Evolutionary conservation across 2,888 invertebrate genomes (phyloP).

Genomic region (Philhelius pedissequus): DNA sequence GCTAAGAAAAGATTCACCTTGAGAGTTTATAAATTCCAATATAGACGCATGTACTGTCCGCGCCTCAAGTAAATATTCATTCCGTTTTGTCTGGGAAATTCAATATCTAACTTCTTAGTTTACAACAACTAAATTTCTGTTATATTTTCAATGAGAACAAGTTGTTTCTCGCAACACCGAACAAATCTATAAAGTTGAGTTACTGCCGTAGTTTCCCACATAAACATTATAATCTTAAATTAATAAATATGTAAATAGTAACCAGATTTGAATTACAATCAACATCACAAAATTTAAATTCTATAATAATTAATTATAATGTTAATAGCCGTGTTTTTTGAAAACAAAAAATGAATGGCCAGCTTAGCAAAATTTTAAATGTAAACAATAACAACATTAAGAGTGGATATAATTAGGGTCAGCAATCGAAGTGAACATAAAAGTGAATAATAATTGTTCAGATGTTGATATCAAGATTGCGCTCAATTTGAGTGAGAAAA

Average conservation of each 20-base stretch:
- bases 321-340: no score
- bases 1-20: background rate
- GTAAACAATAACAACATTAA: no score
- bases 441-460: no score
- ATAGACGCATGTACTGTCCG: background rate
- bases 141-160: background rate
- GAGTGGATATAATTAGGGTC: no score
- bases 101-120: background rate
- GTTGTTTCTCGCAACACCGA: background rate
- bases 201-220: background rate
- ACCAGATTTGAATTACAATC: background rate
- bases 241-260: slow-evolving; percentile 18
- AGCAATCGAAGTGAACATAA: no score
- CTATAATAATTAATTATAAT: no score
- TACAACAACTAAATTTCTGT: background rate
- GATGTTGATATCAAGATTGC: no score
- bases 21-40: background rate
- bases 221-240: slow-evolving; percentile 1
- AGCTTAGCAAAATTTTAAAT: no score
- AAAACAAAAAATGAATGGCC: no score
- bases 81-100: background rate
- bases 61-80: background rate
- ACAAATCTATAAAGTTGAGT: background rate
- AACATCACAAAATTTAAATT: no score
- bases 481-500: no score